Percentiles rank a stretch among this genome's conserved stretches.
Conservation (phyloP, 2,888 invertebrate species). For the Patella ulyssiponensis region DNA sequence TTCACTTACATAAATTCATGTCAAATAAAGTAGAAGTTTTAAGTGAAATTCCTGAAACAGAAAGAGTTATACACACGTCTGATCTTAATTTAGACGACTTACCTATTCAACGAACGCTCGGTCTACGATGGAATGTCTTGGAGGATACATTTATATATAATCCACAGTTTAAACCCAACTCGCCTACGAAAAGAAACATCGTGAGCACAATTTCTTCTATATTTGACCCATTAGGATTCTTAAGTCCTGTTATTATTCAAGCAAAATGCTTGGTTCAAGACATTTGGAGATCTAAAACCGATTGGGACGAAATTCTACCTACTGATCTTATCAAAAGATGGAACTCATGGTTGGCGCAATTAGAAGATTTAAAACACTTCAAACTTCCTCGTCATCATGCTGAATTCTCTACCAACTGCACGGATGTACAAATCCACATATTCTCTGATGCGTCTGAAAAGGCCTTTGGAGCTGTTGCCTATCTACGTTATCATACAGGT, state of each 20-base stretch:
- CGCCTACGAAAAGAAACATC: constrained; percentile 3
- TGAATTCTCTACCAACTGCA: not conserved
- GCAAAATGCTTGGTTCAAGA: not conserved
- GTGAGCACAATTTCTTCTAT: not conserved
- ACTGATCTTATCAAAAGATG: not conserved
- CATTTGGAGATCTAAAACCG: too few species aligned
- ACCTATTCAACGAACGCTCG: constrained; percentile 14
- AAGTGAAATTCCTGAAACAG: constrained; percentile 15
- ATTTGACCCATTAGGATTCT: not conserved
- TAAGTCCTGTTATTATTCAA: not conserved
- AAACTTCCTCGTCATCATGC: not conserved
- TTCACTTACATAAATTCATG: constrained; percentile 10
- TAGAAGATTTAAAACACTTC: not conserved
- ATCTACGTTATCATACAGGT: not conserved
- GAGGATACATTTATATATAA: constrained; percentile 8
- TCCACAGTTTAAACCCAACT: not conserved
- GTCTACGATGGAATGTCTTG: constrained; percentile 11
- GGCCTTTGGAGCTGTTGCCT: constrained; percentile 6
- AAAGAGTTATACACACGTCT: constrained; percentile 11
- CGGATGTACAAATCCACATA: not conserved
- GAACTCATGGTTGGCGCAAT: not conserved
- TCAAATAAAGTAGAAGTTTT: constrained; percentile 9
- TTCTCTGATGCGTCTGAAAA: constrained; percentile 13
- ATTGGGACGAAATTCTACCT: not conserved
- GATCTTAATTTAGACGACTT: constrained; percentile 11